Base-by-base conservation (phyloP, 2,113 vertebrate species). In the Hippocampus barbouri region DNA sequence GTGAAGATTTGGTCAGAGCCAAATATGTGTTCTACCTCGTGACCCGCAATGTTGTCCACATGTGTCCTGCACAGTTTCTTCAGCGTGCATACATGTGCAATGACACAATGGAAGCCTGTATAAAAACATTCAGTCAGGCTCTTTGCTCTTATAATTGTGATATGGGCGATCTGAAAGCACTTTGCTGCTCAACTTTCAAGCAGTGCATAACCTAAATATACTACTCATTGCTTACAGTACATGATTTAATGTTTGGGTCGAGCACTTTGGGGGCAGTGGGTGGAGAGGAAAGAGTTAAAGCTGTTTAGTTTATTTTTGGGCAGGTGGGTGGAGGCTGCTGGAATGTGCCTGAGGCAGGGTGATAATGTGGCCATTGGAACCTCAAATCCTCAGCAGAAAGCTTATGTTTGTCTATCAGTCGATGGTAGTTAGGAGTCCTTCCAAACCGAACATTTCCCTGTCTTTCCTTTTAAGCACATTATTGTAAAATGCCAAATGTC, bases 271-370 rank as follows among this genome's bases (percentile, higher is more conserved):
- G 57, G 27, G 59, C 69, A 43, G 11, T 59, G 61, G 56, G 69
- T 63, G 71, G 87, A 43, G 68, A 84, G 81, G 82, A 81, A 88
- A 59, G 88, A 87, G 88, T 93, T 91, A 91, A 92, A 45, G 62
- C 27, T 66, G 70, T 80, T 82, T 77, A 73, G 88, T 91, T 91
- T 91, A 92, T 93, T 93, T 93, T 93, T 89, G 83, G 87, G 91
- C 86, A 91, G 91, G 89, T 92, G 91, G 92, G 92, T 91, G 92
- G 88, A 89, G 85, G 86, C 88, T 57, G 83, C 68, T 87, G 89
- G 91, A 92, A 93, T 92, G 91, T 83, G 91, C 91, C 91, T 92
- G 91, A 89, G 87, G 90, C 80, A 79, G 85, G 82, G 86, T 89
- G 90, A 92, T 93, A 91, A 92, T 92, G 85, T 91, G 86, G 75